A percentile compares a stretch with the other conserved stretches of the same genome.
Conservation (phyloP, 2,888 invertebrate genomes). For the Epiblema foenella region DNA sequence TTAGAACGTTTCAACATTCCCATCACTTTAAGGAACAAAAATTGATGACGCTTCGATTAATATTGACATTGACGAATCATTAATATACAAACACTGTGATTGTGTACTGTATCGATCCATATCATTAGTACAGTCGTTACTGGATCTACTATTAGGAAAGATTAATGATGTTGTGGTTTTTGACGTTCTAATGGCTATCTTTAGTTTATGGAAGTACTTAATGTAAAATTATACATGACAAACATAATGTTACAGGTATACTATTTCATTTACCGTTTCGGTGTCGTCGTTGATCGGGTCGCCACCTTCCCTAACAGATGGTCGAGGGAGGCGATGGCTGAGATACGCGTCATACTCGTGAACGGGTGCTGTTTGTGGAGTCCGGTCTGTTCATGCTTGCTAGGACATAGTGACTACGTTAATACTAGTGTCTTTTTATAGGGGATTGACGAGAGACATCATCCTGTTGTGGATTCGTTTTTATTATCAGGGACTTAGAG, state of each 20-base stretch:
- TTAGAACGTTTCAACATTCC: background rate
- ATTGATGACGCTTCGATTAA: slow-evolving; percentile 3
- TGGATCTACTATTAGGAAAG: slow-evolving; percentile 13
- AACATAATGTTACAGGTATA: background rate
- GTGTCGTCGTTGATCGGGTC: too few species aligned
- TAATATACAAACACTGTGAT: background rate
- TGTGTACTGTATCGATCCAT: slow-evolving; percentile 9
- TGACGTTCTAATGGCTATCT: background rate
- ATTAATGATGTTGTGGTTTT: slow-evolving; percentile 15
- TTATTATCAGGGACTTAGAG: too few species aligned
- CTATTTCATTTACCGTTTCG: background rate
- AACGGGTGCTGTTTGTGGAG: too few species aligned
- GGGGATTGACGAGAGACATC: too few species aligned
- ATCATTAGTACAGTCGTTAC: slow-evolving; percentile 12
- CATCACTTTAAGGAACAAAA: background rate
- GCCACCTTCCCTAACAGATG: too few species aligned
- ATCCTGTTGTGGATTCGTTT: too few species aligned
- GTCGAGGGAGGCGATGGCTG: too few species aligned
- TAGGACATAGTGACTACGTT: too few species aligned
- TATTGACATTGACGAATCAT: slow-evolving; percentile 7
- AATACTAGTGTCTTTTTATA: too few species aligned
- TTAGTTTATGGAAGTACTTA: slow-evolving; percentile 7
- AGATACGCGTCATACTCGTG: too few species aligned
- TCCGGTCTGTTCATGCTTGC: too few species aligned
- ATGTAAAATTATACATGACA: background rate